These are phyloP conservation scores for Lutraria lutraria DNA, from an alignment of 2,888 invertebrate species.

Conservation along the genomic window DNA sequence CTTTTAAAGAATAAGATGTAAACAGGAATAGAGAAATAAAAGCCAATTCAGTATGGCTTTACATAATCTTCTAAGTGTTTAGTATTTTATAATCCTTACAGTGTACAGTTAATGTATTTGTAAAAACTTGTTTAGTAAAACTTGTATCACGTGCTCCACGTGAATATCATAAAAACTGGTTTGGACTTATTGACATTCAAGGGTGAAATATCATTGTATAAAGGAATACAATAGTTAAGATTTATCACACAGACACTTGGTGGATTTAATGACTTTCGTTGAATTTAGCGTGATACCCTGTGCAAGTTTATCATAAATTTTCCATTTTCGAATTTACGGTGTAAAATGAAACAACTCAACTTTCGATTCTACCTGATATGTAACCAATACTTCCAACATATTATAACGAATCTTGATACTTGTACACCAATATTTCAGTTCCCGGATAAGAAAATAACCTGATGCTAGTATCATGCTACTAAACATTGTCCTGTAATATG, in stretches of 20 bases:
- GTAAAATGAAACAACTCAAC: not conserved
- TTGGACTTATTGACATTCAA: not conserved
- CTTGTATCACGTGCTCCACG: not conserved
- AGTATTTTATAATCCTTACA: no score
- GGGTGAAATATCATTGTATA: not conserved
- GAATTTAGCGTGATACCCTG: not conserved
- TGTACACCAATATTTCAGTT: not conserved
- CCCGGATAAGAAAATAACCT: not conserved
- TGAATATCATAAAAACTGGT: not conserved
- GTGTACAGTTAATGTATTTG: no score
- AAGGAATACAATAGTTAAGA: not conserved
- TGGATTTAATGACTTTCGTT: not conserved
- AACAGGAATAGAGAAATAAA: no score
- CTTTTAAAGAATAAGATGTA: no score
- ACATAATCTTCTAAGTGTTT: no score
- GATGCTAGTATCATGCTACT: not conserved
- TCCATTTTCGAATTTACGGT: not conserved
- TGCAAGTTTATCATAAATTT: not conserved
- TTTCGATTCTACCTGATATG: not conserved
- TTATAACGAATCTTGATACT: not conserved
- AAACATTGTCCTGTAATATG: not conserved
- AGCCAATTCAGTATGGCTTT: no score
- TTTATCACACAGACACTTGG: not conserved
- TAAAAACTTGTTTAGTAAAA: no score
- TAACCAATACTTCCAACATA: not conserved